A percentile compares a stretch with the other conserved stretches of the same genome.
Conservation (phyloP, 2,797 vertebrate species). For the Sarcophilus harrisii region DNA sequence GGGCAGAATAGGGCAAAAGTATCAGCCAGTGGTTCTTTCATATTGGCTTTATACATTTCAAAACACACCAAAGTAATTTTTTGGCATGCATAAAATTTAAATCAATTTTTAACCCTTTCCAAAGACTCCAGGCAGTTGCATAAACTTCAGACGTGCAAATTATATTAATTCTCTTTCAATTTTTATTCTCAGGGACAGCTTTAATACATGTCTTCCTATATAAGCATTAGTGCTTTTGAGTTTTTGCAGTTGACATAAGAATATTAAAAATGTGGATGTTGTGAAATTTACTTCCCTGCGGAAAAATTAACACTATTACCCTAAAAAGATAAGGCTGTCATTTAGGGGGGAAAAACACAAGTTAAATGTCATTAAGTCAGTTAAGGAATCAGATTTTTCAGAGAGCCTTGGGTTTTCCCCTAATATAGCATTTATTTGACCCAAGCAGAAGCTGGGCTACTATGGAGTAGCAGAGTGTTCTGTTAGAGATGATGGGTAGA, state of each 20-base stretch:
- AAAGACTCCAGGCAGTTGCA: neutral
- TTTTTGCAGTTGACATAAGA: neutral
- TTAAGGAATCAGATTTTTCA: constrained; percentile 10
- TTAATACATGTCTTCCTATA: neutral
- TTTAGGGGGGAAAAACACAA: neutral
- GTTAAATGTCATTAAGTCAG: constrained; percentile 30
- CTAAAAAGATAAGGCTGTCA: constrained; percentile 30
- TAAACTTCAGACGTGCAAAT: neutral
- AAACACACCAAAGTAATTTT: neutral
- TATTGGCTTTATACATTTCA: neutral
- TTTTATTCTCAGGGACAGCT: neutral
- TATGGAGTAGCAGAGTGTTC: neutral
- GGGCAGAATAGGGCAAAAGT: neutral
- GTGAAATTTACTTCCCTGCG: constrained; percentile 43
- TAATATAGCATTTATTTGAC: constrained; percentile 12
- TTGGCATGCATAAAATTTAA: neutral
- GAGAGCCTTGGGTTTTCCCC: neutral
- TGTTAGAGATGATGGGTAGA: constrained; percentile 22
- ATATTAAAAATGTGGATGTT: neutral
- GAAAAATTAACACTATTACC: constrained; percentile 18
- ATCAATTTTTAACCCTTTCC: neutral
- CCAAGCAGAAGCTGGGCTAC: neutral
- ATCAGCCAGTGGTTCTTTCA: neutral
- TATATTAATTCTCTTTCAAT: neutral
- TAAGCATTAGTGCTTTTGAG: neutral